Percentiles rank a stretch among this genome's conserved stretches.
These are phyloP conservation scores for Drosophila oshimai DNA, from an alignment of 1,140 invertebrate species.

Conservation along the genomic window DNA sequence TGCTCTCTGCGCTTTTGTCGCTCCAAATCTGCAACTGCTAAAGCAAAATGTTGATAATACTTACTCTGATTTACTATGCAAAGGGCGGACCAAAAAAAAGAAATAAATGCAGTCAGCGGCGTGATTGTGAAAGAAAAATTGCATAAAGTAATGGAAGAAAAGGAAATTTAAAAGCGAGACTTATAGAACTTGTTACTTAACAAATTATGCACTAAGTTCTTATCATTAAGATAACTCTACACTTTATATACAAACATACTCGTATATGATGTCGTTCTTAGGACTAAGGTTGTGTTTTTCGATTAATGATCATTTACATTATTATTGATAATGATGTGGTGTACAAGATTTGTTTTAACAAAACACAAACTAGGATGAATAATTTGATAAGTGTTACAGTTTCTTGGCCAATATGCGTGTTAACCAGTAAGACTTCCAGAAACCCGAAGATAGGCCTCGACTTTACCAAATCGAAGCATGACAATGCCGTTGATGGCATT, in stretches of 20 bases:
- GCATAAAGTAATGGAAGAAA: neutral
- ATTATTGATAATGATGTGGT: no score
- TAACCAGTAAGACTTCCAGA: conserved; percentile 21
- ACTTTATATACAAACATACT: no score
- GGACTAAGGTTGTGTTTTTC: no score
- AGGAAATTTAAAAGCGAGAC: neutral
- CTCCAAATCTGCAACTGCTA: conserved; percentile 60
- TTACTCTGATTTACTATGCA: conserved; percentile 66
- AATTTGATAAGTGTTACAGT: no score
- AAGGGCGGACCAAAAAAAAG: conserved; percentile 10
- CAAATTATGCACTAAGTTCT: no score
- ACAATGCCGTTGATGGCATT: conserved; percentile 27
- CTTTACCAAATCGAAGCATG: conserved; percentile 13
- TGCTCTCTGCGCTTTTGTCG: conserved; percentile 21
- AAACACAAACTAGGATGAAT: no score
- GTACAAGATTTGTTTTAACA: no score
- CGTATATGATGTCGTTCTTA: no score
- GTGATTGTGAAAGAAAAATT: conserved; percentile 10
- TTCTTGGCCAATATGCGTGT: neutral
- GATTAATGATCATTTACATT: no score
- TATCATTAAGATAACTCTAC: no score
- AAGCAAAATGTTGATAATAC: conserved; percentile 69
- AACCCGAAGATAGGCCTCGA: conserved; percentile 23
- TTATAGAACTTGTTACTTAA: no score
- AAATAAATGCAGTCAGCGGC: conserved; percentile 4